Conservation (phyloP, 2,113 vertebrate genomes). For the Hassar affinis region DNA sequence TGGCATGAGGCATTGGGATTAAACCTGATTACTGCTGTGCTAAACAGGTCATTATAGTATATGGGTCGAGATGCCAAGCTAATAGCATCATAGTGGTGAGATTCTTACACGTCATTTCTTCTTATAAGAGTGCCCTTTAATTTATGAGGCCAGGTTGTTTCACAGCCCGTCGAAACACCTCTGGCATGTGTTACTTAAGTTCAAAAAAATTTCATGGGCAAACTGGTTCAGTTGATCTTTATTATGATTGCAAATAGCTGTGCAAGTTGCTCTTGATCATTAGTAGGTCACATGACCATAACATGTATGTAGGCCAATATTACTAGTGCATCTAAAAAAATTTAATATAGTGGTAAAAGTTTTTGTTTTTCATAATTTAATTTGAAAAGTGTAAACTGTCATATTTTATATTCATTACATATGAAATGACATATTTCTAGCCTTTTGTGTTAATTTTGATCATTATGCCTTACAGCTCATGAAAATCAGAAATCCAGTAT, state of each 20-base stretch:
- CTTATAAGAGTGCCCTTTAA: not conserved
- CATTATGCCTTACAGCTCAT: no score
- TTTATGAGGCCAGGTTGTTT: constrained; percentile 14
- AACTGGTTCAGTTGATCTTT: not conserved
- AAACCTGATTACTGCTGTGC: constrained; percentile 46
- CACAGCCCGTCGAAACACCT: not conserved
- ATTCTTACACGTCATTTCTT: constrained; percentile 21
- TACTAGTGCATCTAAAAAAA: no score
- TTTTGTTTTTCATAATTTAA: no score
- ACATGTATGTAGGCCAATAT: not conserved
- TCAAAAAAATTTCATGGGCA: not conserved
- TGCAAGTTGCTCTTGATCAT: not conserved
- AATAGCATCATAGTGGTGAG: constrained; percentile 12
- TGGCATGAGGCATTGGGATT: constrained; percentile 45
- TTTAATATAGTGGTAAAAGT: no score
- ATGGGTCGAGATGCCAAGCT: constrained; percentile 43
- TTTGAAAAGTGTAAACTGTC: no score
- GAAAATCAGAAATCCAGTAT: no score
- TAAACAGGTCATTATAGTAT: constrained; percentile 52
- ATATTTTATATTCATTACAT: no score
- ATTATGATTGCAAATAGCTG: not conserved
- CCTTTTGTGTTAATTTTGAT: no score
- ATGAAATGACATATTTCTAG: no score
- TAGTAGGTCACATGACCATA: not conserved
- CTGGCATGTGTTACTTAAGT: not conserved